phyloP scores from a whole-genome alignment of 2,888 invertebrate species.

The Teleogryllus oceanicus region DNA sequence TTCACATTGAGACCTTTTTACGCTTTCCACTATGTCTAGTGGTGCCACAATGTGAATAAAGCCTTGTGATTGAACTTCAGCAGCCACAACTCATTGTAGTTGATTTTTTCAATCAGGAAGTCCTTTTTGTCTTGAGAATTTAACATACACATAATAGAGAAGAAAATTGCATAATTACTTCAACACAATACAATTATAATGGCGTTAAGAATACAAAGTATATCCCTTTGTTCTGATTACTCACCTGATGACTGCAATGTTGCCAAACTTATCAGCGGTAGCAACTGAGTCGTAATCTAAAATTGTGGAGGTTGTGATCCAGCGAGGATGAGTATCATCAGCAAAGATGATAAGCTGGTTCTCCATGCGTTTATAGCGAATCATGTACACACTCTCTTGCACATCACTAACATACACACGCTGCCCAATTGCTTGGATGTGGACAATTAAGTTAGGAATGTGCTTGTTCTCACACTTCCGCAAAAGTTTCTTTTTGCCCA shows the following conservation, averaged over 20 bases:
- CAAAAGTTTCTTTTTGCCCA: conserved; percentile 92
- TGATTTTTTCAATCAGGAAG: no score
- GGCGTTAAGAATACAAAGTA: no score
- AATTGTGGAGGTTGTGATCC: conserved; percentile 88
- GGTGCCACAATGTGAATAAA: no score
- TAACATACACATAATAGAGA: no score
- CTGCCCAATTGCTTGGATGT: conserved; percentile 90
- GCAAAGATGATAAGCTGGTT: conserved; percentile 98
- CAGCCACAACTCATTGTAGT: no score
- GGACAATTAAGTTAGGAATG: conserved; percentile 91
- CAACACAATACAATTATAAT: no score
- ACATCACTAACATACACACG: conserved; percentile 93
- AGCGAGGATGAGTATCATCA: conserved; percentile 95
- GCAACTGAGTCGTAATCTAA: conserved; percentile 96
- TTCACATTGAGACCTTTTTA: no score
- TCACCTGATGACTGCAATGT: conserved; percentile 76
- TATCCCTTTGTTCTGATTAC: no score
- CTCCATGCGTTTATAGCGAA: conserved; percentile 90
- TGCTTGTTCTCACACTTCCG: conserved; percentile 98
- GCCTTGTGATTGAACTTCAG: no score
- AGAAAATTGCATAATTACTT: no score
- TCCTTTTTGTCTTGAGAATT: no score
- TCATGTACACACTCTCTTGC: conserved; percentile 94
- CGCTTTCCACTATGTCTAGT: no score
- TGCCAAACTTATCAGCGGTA: conserved; percentile 97